Evolutionary conservation across 2,797 vertebrate genomes (phyloP).

Genomic region (Rhodeus uyekii): DNA sequence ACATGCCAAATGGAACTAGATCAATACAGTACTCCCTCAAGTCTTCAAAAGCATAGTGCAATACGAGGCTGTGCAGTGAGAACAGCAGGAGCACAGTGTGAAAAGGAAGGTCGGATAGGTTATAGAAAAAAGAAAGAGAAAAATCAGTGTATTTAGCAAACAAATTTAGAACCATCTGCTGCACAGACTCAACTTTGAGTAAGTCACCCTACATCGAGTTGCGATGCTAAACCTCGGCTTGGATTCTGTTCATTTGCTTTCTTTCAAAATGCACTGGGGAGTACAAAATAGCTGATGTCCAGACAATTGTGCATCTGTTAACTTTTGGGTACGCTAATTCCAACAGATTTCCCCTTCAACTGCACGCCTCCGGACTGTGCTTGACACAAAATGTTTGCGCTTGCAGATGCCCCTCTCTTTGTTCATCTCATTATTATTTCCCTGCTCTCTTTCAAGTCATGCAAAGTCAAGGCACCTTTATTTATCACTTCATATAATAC

Average conservation of each 20-base stretch:
- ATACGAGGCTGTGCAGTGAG: slow-evolving; percentile 63
- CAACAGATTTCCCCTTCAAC: slow-evolving; percentile 65
- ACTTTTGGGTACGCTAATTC: slow-evolving; percentile 72
- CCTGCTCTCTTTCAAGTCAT: neutral
- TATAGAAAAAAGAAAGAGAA: slow-evolving; percentile 60
- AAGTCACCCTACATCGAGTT: slow-evolving; percentile 74
- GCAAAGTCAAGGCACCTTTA: neutral
- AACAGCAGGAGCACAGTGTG: slow-evolving; percentile 53
- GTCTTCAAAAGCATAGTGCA: slow-evolving; percentile 72
- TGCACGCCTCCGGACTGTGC: slow-evolving; percentile 53
- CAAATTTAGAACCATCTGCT: slow-evolving; percentile 76
- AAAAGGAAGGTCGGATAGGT: slow-evolving; percentile 55
- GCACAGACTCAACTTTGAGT: slow-evolving; percentile 61
- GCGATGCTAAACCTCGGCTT: slow-evolving; percentile 65
- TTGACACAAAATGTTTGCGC: slow-evolving; percentile 51
- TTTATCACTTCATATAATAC: neutral
- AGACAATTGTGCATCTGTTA: slow-evolving; percentile 76
- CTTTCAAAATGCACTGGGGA: slow-evolving; percentile 74
- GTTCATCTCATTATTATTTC: neutral
- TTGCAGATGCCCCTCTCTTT: slow-evolving; percentile 21
- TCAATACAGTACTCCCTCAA: slow-evolving; percentile 72
- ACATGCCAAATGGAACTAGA: slow-evolving; percentile 73
- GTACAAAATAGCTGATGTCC: slow-evolving; percentile 74
- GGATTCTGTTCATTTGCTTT: slow-evolving; percentile 74
- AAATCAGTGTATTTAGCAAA: slow-evolving; percentile 76